Evolutionary conservation across 1,140 invertebrate genomes (phyloP).

Genomic region (Drosophila kohkoa): DNA sequence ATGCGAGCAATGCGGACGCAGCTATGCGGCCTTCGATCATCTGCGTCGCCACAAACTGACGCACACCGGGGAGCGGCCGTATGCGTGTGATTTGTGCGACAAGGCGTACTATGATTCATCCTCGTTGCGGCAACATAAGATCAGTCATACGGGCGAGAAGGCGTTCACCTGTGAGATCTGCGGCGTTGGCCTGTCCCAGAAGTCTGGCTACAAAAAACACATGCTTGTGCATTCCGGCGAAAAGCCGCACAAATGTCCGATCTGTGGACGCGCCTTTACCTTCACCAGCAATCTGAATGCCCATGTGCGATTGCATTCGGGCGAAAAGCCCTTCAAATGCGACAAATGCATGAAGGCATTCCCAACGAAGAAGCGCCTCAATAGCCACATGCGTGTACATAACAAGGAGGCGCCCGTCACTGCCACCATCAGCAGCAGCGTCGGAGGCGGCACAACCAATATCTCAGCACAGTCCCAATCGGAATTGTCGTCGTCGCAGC

Average conservation of each 20-base stretch:
- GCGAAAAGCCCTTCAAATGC: constrained; percentile 87
- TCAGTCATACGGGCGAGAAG: constrained; percentile 78
- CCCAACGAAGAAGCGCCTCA: constrained; percentile 74
- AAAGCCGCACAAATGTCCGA: constrained; percentile 76
- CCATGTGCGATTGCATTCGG: constrained; percentile 87
- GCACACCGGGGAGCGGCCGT: constrained; percentile 73
- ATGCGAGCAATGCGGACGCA: constrained; percentile 64
- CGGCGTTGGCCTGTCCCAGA: constrained; percentile 80
- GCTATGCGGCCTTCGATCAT: constrained; percentile 68
- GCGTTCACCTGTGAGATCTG: constrained; percentile 82
- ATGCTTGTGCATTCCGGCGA: constrained; percentile 81
- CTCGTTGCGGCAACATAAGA: constrained; percentile 76
- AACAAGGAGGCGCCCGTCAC: constrained; percentile 59
- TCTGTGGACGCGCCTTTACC: constrained; percentile 76
- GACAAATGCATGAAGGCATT: constrained; percentile 70
- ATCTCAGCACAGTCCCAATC: background rate
- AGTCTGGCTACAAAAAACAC: constrained; percentile 83
- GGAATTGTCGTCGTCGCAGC: no score
- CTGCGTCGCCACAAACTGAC: constrained; percentile 65
- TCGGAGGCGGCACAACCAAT: background rate
- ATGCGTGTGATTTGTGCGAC: constrained; percentile 74
- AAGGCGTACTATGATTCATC: constrained; percentile 82
- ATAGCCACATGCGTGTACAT: constrained; percentile 69
- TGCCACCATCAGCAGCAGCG: background rate
- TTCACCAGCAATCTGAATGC: constrained; percentile 84